Conservation (phyloP, 2,797 vertebrate genomes). For the Arremon aurantiirostris region DNA sequence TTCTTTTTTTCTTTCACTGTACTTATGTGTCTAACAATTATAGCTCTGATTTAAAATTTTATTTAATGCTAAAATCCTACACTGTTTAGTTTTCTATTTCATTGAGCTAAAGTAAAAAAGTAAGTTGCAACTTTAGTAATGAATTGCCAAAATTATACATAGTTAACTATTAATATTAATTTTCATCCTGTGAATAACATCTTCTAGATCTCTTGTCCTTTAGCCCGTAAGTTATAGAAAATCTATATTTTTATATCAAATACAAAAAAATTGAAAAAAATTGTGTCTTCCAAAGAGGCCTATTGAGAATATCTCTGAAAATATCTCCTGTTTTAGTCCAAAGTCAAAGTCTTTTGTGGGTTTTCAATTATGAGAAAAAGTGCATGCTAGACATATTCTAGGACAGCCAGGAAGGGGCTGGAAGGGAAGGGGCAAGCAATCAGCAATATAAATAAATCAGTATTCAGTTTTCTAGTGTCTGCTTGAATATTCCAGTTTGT, state of each 20-base stretch:
- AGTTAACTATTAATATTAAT: not conserved
- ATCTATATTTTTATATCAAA: not conserved
- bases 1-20: not conserved
- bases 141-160: not conserved
- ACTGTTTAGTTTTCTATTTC: not conserved
- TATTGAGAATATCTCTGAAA: not conserved
- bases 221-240: not conserved
- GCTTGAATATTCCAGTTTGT: not conserved
- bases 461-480: not conserved
- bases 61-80: not conserved
- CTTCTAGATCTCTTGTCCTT: not conserved
- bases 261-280: not conserved
- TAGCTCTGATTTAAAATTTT: not conserved
- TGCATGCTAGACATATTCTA: fast-evolving
- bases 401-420: not conserved
- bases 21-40: not conserved
- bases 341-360: not conserved
- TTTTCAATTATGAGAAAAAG: not conserved
- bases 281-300: not conserved
- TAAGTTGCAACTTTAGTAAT: fast-evolving
- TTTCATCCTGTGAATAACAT: not conserved
- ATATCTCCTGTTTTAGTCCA: not conserved
- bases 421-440: not conserved
- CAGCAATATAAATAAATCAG: not conserved
- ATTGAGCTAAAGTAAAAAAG: not conserved